Evolutionary conservation across 2,888 invertebrate genomes (phyloP), one percentile per base, ranked within the genome.

Genomic region (Carabus problematicus): DNA sequence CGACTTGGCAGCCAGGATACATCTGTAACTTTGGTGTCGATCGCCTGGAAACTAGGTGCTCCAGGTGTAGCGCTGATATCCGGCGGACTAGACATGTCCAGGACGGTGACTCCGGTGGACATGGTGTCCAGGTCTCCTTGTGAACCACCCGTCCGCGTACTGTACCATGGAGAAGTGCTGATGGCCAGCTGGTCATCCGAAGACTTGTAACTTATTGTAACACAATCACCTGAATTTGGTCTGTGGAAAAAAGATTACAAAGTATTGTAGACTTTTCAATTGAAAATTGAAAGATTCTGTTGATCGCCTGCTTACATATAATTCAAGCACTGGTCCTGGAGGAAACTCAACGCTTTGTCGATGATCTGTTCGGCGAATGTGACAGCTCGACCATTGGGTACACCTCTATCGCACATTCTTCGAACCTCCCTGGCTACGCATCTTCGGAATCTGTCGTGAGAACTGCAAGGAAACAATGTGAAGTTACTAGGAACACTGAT

Each of bases 281-380:
- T 19, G 71, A 40, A 55, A 54, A 63, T 43, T 14, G 62, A 42
- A n/a, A n/a, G n/a, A n/a, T n/a, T n/a, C n/a, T n/a, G n/a, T n/a
- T n/a, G n/a, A n/a, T n/a, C n/a, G n/a, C n/a, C n/a, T 67, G 80
- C 84, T 84, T 77, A 87, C 88, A 85, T 84, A 76, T 86, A 87
- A 75, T 86, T 85, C 59, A 82, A 79, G 76, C 88, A 88, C 74
- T 87, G 86, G 72, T 87, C 86, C 68, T 85, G 84, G 3, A 87
- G 79, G 74, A 87, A 87, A 72, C 85, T 85, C 52, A 88, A 76
- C 0, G 87, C 86, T 73, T 87, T 86, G 72, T 87, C 86, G 47
- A 88, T 81, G 62, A 86, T 84, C 75, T 86, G 85, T 7, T 79
- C 78, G 0, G 87, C 84, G 75, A 87, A 87, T 73, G 80, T 80